Base-by-base conservation (phyloP, 2,888 invertebrate genomes). In the Cactoblastis cactorum region DNA sequence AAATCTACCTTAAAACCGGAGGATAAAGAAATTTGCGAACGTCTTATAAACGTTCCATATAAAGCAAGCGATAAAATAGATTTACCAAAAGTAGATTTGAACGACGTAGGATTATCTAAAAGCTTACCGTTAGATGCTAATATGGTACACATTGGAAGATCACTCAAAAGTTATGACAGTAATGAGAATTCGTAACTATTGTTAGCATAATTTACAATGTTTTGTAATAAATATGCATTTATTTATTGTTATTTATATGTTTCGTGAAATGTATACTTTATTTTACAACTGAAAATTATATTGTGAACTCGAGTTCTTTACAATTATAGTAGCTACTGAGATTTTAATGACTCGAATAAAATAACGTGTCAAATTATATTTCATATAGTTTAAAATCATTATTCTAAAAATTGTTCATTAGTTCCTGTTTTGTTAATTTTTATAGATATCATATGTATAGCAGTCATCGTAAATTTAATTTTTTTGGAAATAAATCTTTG, bases 81-180 rank as follows among this genome's bases (percentile, higher is more conserved):
- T 24, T 59, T 78, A 5, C 65, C 71, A 1, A 67, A 71, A 47
- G 65, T 80, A 0, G 73, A 84, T 60, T 67, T 83, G 15, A 71
- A 63, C 45, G 65, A 75, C 9, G 55, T 67, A 1, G 65, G 53
- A 1, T 56, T 85, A 52, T 70, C 72, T 0, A 78, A 79, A 15
- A 64, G 57, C 37, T 54, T 80, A 38, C 77, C 75, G 0, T 49
- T 80, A 32, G 74, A 77, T 9, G 50, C 59, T 0, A 68, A 69
- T 48, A 57, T 69, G 2, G 50, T 82, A 49, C 70, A 80, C 50
- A 61, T 83, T 1, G 63, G 69, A 15, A 75, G 88, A 60, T 79
- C 85, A 24, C 67, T 89, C 0, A 84, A 87, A 67, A 82, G 69
- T 63, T 74, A 69, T 39, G 66, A 77, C 8, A 71, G 75, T 51